phyloP scores from a whole-genome alignment of 1,140 invertebrate species.

The Anadara kagoshimensis region DNA sequence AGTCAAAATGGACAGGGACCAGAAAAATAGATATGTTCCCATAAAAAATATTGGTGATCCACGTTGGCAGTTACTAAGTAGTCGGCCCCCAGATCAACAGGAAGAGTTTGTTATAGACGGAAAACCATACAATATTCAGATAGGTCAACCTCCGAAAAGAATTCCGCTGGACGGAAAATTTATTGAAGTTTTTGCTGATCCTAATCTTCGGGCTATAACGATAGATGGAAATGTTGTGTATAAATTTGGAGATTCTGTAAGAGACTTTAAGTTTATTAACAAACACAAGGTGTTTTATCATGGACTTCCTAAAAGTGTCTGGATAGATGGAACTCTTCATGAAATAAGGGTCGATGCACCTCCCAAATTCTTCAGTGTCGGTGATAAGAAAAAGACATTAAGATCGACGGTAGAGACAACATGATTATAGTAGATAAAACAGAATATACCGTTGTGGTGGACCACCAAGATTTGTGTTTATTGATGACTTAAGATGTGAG shows the following conservation, averaged over 20 bases:
- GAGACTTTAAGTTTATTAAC: slow-evolving; percentile 45
- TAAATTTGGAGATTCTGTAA: slow-evolving; percentile 67
- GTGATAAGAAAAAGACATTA: slow-evolving; percentile 57
- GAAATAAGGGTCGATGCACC: slow-evolving; percentile 69
- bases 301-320: slow-evolving; percentile 61
- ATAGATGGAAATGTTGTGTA: slow-evolving; percentile 62
- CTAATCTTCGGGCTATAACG: slow-evolving; percentile 54
- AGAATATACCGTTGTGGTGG: slow-evolving; percentile 63
- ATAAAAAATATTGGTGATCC: slow-evolving; percentile 28
- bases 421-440: slow-evolving; percentile 67
- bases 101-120: slow-evolving; percentile 69
- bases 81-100: slow-evolving; percentile 39
- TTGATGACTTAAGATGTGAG: slow-evolving; percentile 60
- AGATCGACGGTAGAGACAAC: slow-evolving; percentile 66
- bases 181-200: slow-evolving; percentile 58
- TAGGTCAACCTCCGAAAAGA: slow-evolving; percentile 52
- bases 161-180: slow-evolving; percentile 47
- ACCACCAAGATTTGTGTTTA: slow-evolving; percentile 59
- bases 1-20: background rate
- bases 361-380: slow-evolving; percentile 62
- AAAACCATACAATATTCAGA: slow-evolving; percentile 60
- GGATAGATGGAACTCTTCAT: slow-evolving; percentile 69
- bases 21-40: background rate
- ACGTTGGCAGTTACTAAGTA: slow-evolving; percentile 37
- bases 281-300: slow-evolving; percentile 63